Conservation (phyloP, 2,888 invertebrate genomes). For the Rhagophthalmus giganteus region DNA sequence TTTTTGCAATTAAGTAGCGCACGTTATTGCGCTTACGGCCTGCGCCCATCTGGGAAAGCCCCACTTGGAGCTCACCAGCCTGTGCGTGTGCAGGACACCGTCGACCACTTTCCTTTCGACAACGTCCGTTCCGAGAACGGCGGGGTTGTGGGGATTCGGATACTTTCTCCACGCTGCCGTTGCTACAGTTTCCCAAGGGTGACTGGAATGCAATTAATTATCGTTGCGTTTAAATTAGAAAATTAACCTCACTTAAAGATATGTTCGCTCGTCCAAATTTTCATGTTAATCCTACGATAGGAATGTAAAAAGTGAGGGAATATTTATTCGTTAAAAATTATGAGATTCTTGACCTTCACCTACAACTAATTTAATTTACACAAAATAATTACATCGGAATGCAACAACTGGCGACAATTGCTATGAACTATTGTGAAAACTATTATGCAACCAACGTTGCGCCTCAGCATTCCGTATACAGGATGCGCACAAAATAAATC, state of each 20-base stretch:
- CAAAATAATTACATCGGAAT: too few relatives aligned
- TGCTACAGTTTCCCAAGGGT: constrained; percentile 98
- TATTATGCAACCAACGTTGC: too few relatives aligned
- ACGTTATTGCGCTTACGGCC: constrained; percentile 78
- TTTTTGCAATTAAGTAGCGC: too few relatives aligned
- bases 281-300: constrained; percentile 67
- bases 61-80: constrained; percentile 95
- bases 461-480: too few relatives aligned
- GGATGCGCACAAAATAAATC: too few relatives aligned
- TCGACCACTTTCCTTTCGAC: constrained; percentile 85
- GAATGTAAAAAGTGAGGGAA: too few relatives aligned
- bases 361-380: too few relatives aligned
- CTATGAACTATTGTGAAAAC: too few relatives aligned
- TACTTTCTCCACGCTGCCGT: constrained; percentile 99
- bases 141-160: constrained; percentile 97
- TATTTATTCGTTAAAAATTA: neutral
- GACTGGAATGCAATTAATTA: constrained; percentile 63
- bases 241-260: constrained; percentile 82
- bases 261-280: constrained; percentile 94
- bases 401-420: too few relatives aligned
- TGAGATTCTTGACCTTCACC: too few relatives aligned
- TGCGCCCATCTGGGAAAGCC: constrained; percentile 93
- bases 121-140: constrained; percentile 95
- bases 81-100: constrained; percentile 88
- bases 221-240: constrained; percentile 7